phyloP scores from a whole-genome alignment of 2,888 invertebrate species.

The Autographa pulchrina region DNA sequence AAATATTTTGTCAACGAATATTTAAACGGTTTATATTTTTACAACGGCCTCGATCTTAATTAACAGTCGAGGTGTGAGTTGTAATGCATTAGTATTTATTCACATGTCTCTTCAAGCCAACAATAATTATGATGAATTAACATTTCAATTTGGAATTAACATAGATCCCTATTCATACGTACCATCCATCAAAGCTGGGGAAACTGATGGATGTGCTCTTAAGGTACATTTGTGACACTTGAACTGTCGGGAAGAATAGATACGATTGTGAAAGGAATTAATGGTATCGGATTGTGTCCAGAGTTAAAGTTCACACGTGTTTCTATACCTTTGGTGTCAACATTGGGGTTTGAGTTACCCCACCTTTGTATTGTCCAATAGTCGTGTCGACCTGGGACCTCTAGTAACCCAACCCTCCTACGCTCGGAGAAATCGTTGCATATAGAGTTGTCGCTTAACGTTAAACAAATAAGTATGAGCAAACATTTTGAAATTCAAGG shows the following conservation, averaged over 20 bases:
- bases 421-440: conserved; percentile 63
- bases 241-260: conserved; percentile 81
- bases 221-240: conserved; percentile 85
- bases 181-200: conserved; percentile 80
- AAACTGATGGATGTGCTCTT: conserved; percentile 75
- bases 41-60: conserved; percentile 25
- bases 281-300: conserved; percentile 66
- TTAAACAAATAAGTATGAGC: conserved; percentile 70
- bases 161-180: conserved; percentile 83
- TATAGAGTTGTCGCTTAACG: conserved; percentile 57
- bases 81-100: conserved; percentile 76
- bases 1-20: conserved; percentile 13
- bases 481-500: conserved; percentile 80
- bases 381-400: conserved; percentile 21
- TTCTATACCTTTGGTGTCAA: conserved; percentile 73
- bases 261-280: conserved; percentile 68
- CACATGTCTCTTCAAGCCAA: conserved; percentile 70
- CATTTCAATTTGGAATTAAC: conserved; percentile 85
- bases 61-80: conserved; percentile 70
- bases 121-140: conserved; percentile 82
- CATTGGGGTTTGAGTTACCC: conserved; percentile 62
- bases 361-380: conserved; percentile 37
- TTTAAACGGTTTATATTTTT: background rate
- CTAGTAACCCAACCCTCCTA: conserved; percentile 57
- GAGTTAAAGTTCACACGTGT: conserved; percentile 87